Evolutionary conservation across 2,888 invertebrate genomes (phyloP).

Genomic region (Lordiphosa fenestrarum): DNA sequence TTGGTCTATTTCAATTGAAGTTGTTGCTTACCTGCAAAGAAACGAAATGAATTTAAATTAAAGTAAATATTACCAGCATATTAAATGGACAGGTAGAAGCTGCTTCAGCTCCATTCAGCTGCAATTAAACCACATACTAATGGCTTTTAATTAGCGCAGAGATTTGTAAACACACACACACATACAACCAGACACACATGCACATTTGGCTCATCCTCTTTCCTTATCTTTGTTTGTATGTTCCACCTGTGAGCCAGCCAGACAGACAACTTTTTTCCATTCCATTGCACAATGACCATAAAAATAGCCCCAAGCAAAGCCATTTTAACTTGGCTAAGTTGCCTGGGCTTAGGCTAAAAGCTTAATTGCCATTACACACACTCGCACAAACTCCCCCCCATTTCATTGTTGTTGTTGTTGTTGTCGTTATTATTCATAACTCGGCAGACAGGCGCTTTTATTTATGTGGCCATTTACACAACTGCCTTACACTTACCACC

Average conservation of each 20-base stretch:
- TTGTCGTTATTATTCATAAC: constrained; percentile 69
- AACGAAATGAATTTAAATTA: neutral
- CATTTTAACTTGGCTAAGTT: constrained; percentile 51
- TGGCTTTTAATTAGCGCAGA: constrained; percentile 69
- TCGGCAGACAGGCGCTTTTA: constrained; percentile 64
- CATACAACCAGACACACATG: constrained; percentile 11
- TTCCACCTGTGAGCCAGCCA: neutral
- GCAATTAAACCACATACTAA: constrained; percentile 63
- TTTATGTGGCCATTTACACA: constrained; percentile 65
- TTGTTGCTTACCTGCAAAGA: constrained; percentile 48
- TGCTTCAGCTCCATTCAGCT: constrained; percentile 37
- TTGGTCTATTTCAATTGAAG: no score
- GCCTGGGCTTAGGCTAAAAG: constrained; percentile 44
- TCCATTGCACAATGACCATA: constrained; percentile 61
- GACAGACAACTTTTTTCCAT: constrained; percentile 29
- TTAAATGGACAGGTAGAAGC: neutral
- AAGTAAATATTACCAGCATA: no score
- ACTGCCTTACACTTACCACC: constrained; percentile 28
- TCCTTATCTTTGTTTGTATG: constrained; percentile 29
- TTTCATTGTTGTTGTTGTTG: constrained; percentile 35
- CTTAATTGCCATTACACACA: constrained; percentile 57
- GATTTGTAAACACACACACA: constrained; percentile 59
- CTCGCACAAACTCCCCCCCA: neutral
- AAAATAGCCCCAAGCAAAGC: constrained; percentile 58
- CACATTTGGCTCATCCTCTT: constrained; percentile 7